These are phyloP conservation scores for Myopa testacea DNA, from an alignment of 2,888 invertebrate species.

Conservation along the genomic window DNA sequence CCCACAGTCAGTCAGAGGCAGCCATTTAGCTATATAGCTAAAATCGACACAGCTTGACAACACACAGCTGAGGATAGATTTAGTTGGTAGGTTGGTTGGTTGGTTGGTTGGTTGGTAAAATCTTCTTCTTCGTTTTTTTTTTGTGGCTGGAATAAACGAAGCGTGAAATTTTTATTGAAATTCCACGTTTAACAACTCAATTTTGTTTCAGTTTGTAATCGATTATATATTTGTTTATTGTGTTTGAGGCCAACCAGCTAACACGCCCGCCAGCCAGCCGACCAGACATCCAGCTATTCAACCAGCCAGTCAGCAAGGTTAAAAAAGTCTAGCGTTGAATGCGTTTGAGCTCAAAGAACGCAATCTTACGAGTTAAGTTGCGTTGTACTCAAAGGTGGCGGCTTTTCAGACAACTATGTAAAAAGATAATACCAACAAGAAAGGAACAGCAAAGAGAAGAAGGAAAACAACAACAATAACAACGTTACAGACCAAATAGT, in stretches of 20 bases:
- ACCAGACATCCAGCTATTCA: not conserved
- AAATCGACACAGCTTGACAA: not conserved
- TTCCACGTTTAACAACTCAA: conserved; percentile 32
- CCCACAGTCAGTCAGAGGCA: not conserved
- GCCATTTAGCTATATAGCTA: no score
- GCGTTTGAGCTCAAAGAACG: not conserved
- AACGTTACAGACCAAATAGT: not conserved
- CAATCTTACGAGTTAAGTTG: not conserved
- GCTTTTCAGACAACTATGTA: not conserved
- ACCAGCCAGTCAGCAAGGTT: no score
- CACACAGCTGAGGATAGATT: not conserved
- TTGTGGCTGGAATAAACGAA: conserved; percentile 6
- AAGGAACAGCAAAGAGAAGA: no score
- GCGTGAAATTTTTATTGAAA: conserved; percentile 34
- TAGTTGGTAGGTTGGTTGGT: no score
- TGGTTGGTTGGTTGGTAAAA: not conserved
- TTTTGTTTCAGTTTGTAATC: conserved; percentile 25
- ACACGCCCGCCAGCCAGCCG: not conserved
- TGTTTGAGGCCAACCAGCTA: not conserved
- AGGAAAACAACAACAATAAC: no score
- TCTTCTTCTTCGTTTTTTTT: not conserved
- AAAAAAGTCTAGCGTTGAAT: not conserved
- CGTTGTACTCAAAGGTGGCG: not conserved
- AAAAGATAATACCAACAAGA: not conserved
- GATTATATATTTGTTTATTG: conserved; percentile 33